phyloP scores from a whole-genome alignment of 2,888 invertebrate genomes.

The Amiota communis region DNA sequence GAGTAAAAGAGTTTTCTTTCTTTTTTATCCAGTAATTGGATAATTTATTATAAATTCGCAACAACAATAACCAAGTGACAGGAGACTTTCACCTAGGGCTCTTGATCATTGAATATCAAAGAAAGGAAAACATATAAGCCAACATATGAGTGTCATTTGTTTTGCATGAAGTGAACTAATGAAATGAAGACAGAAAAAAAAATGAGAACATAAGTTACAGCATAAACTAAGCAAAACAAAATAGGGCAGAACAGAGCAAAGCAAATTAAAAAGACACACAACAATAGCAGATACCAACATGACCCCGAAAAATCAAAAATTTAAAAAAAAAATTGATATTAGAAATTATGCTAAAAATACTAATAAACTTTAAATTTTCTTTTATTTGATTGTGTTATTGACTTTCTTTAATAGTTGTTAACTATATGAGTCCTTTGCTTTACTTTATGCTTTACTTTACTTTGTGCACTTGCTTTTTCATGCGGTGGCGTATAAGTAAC shows the following conservation, averaged over 20 bases:
- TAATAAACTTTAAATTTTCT: neutral
- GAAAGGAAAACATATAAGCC: neutral
- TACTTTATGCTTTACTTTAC: too few relatives aligned
- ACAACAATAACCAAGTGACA: neutral
- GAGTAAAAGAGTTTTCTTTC: conserved; percentile 51
- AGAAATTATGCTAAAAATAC: neutral
- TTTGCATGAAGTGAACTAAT: neutral
- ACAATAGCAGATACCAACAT: neutral
- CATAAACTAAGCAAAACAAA: too few relatives aligned
- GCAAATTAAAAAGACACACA: neutral
- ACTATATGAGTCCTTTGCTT: too few relatives aligned
- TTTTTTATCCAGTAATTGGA: conserved; percentile 56
- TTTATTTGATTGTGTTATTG: too few relatives aligned
- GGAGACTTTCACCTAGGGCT: neutral
- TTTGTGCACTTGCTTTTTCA: too few relatives aligned
- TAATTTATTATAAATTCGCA: conserved; percentile 50
- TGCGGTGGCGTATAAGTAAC: too few relatives aligned
- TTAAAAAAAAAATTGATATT: neutral
- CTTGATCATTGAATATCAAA: neutral
- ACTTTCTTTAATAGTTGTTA: too few relatives aligned
- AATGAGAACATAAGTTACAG: neutral
- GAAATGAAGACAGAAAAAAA: neutral
- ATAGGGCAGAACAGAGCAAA: too few relatives aligned
- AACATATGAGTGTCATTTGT: neutral
- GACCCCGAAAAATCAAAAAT: neutral